Conservation (phyloP, 2,113 vertebrate genomes). For the Indri indri region DNA sequence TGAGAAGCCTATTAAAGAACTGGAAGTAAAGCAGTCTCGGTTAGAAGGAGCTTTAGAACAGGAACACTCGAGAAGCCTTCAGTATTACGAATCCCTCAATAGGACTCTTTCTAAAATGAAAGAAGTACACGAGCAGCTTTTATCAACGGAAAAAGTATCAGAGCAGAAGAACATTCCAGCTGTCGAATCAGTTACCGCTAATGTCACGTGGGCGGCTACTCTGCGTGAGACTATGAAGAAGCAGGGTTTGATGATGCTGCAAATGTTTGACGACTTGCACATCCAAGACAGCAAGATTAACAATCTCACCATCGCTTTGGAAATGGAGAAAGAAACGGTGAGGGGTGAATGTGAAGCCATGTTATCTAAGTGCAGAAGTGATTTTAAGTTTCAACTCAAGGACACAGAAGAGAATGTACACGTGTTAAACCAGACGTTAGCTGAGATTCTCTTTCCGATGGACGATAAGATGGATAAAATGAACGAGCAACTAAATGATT, state of each 20-base stretch:
- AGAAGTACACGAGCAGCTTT: constrained; percentile 75
- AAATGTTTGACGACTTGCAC: constrained; percentile 82
- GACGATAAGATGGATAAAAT: constrained; percentile 84
- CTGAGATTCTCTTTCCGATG: constrained; percentile 81
- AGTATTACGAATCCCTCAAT: constrained; percentile 85
- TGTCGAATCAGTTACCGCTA: constrained; percentile 45
- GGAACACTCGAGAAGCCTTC: constrained; percentile 72
- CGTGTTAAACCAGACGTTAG: constrained; percentile 84
- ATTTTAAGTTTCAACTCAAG: constrained; percentile 81
- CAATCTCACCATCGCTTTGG: constrained; percentile 81
- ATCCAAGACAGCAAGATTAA: constrained; percentile 83
- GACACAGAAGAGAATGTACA: constrained; percentile 77
- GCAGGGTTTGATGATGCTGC: constrained; percentile 82
- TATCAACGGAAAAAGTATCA: constrained; percentile 49
- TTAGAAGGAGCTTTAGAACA: constrained; percentile 79
- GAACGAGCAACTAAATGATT: constrained; percentile 87
- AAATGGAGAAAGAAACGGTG: constrained; percentile 78
- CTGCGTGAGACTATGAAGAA: constrained; percentile 82
- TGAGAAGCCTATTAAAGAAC: constrained; percentile 80
- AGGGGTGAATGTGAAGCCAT: constrained; percentile 80
- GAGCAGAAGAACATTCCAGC: background rate
- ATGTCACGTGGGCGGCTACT: constrained; percentile 74
- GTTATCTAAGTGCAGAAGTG: constrained; percentile 80
- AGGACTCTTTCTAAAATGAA: constrained; percentile 83
- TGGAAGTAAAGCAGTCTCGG: constrained; percentile 81